phyloP scores from a whole-genome alignment of 2,888 invertebrate genomes.

The Amaurobius ferox region DNA sequence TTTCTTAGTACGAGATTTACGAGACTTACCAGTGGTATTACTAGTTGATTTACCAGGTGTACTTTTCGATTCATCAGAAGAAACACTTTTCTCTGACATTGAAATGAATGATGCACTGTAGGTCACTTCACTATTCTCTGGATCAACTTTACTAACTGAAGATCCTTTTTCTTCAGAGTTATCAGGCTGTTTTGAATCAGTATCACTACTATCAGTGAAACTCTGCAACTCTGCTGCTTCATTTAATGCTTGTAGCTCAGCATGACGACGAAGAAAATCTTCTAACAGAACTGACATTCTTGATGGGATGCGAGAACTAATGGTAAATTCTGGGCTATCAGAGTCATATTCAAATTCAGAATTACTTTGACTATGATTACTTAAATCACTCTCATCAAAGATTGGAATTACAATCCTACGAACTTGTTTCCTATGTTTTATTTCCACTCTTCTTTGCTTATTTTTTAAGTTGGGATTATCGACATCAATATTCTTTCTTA shows the following conservation, averaged over 20 bases:
- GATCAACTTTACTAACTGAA: not conserved
- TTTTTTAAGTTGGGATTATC: constrained; percentile 80
- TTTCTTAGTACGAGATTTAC: no score
- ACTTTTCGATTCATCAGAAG: not conserved
- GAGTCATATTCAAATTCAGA: constrained; percentile 49
- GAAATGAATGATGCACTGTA: constrained; percentile 5
- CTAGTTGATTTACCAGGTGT: not conserved
- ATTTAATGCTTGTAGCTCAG: constrained; percentile 44
- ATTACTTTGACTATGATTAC: constrained; percentile 65
- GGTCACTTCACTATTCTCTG: not conserved
- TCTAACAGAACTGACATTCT: constrained; percentile 75
- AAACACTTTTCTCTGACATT: not conserved
- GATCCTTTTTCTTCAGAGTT: constrained; percentile 15
- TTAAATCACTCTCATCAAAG: constrained; percentile 78
- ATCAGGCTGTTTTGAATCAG: not conserved
- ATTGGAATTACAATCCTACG: constrained; percentile 78
- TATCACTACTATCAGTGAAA: constrained; percentile 8
- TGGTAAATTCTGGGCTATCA: constrained; percentile 60
- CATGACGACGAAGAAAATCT: constrained; percentile 74
- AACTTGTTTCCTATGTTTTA: constrained; percentile 74
- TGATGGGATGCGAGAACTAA: constrained; percentile 38
- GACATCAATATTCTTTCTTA: constrained; percentile 81
- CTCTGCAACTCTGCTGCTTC: constrained; percentile 18
- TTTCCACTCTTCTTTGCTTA: constrained; percentile 73
- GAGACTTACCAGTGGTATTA: not conserved